Evolutionary conservation across 2,113 vertebrate genomes (phyloP).

Genomic region (Ranitomeya imitator): DNA sequence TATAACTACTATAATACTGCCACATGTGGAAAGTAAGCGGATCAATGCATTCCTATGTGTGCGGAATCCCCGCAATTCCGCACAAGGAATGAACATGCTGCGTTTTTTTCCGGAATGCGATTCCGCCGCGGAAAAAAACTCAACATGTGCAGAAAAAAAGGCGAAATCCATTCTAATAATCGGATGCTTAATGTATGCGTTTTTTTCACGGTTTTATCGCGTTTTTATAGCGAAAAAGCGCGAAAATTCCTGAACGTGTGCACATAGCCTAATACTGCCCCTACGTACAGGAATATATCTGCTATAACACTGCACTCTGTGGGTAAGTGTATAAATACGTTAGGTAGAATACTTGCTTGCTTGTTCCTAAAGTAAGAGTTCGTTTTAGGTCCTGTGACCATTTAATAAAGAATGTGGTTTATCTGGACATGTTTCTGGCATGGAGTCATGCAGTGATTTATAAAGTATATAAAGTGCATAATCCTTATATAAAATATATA

Average conservation of each 20-base stretch:
- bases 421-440: background rate
- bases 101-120: too few relatives aligned
- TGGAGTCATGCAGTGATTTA: background rate
- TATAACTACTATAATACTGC: background rate
- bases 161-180: too few relatives aligned
- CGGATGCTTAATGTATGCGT: too few relatives aligned
- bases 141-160: too few relatives aligned
- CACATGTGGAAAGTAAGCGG: too few relatives aligned
- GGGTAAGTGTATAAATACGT: background rate
- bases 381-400: background rate
- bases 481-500: slow-evolving; percentile 9
- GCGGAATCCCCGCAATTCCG: too few relatives aligned
- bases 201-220: too few relatives aligned
- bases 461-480: slow-evolving; percentile 14
- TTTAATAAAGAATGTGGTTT: background rate
- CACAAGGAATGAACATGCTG: too few relatives aligned
- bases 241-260: too few relatives aligned
- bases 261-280: background rate
- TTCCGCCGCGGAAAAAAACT: too few relatives aligned
- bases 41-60: too few relatives aligned
- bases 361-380: background rate
- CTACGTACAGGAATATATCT: slow-evolving; percentile 5
- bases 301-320: background rate
- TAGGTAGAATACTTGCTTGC: background rate
- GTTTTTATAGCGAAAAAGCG: too few relatives aligned